Base-by-base conservation (phyloP, 1,140 invertebrate species). In the Sinella curviseta region DNA sequence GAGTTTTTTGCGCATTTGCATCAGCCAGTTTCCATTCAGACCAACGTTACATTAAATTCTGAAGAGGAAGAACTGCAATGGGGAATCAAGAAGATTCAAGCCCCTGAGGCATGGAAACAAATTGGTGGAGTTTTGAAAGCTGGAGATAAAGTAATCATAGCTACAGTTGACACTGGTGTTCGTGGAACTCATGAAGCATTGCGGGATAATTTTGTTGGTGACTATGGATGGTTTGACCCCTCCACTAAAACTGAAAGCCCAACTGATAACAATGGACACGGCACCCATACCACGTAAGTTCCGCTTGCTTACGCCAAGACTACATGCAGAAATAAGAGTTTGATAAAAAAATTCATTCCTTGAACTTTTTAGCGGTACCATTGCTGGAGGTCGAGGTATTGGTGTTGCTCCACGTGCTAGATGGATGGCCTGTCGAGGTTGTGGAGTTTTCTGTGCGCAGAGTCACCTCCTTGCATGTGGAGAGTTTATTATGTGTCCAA, bases 161-260 rank as follows among this genome's bases (percentile, higher is more conserved):
- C 77, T 16, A 78, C 57, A 36, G 65, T 78, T 78, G 77, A 78
- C 36, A 78, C 60, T 0, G 77, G 77, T 0, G 77, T 78, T 8
- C 57, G 34, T 1, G 33, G 14, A 1, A 70, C 31, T 26, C 77
- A 78, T 20, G 67, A 78, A 14, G 60, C 60, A 1, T 26, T 78
- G 30, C n/a, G 17, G 14, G 65, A 0, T 24, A 73, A 54, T n/a
- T 73, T 3, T 65, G 54, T 24, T 26, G 65, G 28, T 12, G 0
- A 73, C 0, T 67, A 67, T 24, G 60, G 77, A 20, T 78, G 77
- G 77, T 54, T 73, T n/a, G 77, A 78, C 8, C 1, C 57, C 57
- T 36, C n/a, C n/a, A 39, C 34, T 4, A 73, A n/a, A 1, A 4
- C 0, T 14, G 17, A 20, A 30, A 16, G 14, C 1, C 65, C 77